Conservation (phyloP, 1,140 invertebrate species). For the Drosophila pallidifrons region DNA sequence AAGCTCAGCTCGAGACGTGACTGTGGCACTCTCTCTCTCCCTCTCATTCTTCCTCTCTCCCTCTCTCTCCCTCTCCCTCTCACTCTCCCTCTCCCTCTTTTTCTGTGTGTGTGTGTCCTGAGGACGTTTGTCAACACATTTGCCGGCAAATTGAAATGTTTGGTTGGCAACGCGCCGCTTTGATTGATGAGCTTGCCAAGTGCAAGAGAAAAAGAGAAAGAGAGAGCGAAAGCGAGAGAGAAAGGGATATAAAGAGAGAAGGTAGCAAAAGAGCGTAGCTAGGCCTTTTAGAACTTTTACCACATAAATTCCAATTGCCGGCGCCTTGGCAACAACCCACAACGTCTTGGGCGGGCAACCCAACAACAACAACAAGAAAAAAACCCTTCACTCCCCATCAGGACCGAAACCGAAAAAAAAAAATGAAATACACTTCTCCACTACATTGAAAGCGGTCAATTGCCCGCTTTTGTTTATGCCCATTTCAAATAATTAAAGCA, state of each 20-base stretch:
- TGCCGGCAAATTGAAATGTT: constrained; percentile 54
- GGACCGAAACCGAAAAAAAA: neutral
- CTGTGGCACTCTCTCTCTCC: neutral
- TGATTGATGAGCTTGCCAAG: constrained; percentile 47
- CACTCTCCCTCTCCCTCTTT: too few species aligned
- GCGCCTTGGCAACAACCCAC: constrained; percentile 3
- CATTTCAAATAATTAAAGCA: constrained; percentile 52
- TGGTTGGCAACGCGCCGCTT: constrained; percentile 29
- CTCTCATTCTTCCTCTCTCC: too few species aligned
- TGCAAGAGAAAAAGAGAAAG: neutral
- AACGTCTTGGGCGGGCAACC: neutral
- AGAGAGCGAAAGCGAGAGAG: neutral
- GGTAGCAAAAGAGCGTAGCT: neutral
- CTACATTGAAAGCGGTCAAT: constrained; percentile 26
- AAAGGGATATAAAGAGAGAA: neutral
- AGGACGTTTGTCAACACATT: constrained; percentile 54
- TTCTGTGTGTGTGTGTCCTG: neutral
- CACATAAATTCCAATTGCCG: constrained; percentile 14
- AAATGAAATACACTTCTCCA: constrained; percentile 23
- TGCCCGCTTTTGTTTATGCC: constrained; percentile 50
- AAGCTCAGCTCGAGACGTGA: constrained; percentile 13
- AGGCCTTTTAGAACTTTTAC: neutral
- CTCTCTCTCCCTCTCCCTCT: too few species aligned
- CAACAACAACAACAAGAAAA: neutral
- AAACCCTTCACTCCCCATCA: neutral